A percentile compares a stretch with the other conserved stretches of the same genome.
Evolutionary conservation across 2,797 vertebrate species (phyloP).

Genomic region (Hoplostethus mediterraneus): DNA sequence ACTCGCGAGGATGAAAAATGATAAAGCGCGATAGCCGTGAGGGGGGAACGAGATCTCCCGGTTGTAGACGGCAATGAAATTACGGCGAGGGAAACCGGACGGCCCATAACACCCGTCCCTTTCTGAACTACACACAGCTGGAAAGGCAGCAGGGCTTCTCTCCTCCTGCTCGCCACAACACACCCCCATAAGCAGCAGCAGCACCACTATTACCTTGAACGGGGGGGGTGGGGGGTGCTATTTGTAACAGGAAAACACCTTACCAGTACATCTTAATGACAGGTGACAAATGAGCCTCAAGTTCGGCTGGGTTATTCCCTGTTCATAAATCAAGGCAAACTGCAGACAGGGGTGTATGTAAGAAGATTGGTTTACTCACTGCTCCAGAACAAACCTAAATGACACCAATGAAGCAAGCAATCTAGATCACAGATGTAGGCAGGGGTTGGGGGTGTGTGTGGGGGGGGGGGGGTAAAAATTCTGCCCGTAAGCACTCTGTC

Average conservation of each 20-base stretch:
- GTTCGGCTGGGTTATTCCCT: slow-evolving; percentile 69
- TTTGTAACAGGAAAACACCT: slow-evolving; percentile 78
- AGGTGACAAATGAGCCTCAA: slow-evolving; percentile 81
- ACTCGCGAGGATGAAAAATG: slow-evolving; percentile 72
- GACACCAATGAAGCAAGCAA: slow-evolving; percentile 79
- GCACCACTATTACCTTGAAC: slow-evolving; percentile 37
- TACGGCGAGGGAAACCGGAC: slow-evolving; percentile 61
- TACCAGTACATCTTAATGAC: slow-evolving; percentile 82
- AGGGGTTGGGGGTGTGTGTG: slow-evolving; percentile 23
- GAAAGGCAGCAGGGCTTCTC: slow-evolving; percentile 46
- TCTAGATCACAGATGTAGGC: slow-evolving; percentile 71
- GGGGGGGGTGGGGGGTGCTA: slow-evolving; percentile 15
- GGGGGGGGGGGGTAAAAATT: slow-evolving; percentile 46
- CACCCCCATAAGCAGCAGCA: slow-evolving; percentile 42
- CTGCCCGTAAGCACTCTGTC: slow-evolving; percentile 72
- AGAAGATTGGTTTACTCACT: slow-evolving; percentile 85
- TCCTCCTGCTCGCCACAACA: slow-evolving; percentile 35
- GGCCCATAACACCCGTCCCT: slow-evolving; percentile 33
- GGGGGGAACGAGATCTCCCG: slow-evolving; percentile 58
- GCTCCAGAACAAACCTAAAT: slow-evolving; percentile 83
- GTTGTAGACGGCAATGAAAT: slow-evolving; percentile 54
- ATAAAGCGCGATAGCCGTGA: slow-evolving; percentile 61
- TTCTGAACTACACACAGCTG: slow-evolving; percentile 46
- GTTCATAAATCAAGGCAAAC: slow-evolving; percentile 81
- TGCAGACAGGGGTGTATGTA: slow-evolving; percentile 78